These are phyloP conservation scores for Todiramphus chloris DNA, from an alignment of 2,113 vertebrate genomes.

Conservation along the genomic window DNA sequence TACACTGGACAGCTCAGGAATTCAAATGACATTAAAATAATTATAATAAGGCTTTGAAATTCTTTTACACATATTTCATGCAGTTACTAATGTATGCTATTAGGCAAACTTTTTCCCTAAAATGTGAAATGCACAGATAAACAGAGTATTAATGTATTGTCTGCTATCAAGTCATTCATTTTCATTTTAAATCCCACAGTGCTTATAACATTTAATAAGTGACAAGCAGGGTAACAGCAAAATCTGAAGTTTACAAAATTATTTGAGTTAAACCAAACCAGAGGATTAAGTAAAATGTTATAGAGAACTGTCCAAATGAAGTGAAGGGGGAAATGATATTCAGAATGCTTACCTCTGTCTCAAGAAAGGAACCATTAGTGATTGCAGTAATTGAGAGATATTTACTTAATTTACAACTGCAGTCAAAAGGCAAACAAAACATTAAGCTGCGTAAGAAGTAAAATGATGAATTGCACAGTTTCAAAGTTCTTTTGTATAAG, in stretches of 20 bases:
- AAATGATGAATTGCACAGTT: not conserved
- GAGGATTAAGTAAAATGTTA: not conserved
- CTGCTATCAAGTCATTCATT: not conserved
- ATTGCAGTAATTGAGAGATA: conserved; percentile 18
- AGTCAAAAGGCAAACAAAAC: conserved; percentile 8
- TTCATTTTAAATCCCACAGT: conserved; percentile 14
- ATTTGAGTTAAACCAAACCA: not conserved
- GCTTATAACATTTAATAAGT: not conserved
- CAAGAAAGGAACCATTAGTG: not conserved
- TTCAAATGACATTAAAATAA: not conserved
- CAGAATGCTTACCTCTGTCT: not conserved
- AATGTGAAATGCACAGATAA: conserved; percentile 4
- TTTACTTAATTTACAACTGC: conserved; percentile 24
- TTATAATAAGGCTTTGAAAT: not conserved
- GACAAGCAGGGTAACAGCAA: not conserved
- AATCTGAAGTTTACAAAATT: conserved; percentile 12
- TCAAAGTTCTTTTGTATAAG: conserved; percentile 10
- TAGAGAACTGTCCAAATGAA: not conserved
- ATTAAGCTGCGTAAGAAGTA: not conserved
- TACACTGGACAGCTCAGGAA: not conserved
- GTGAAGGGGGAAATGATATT: not conserved
- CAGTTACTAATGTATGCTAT: not conserved
- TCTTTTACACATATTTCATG: not conserved
- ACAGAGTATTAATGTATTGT: not conserved
- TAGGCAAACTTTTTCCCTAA: not conserved